phyloP scores from a whole-genome alignment of 2,888 invertebrate species.

The Cyclophora punctaria region DNA sequence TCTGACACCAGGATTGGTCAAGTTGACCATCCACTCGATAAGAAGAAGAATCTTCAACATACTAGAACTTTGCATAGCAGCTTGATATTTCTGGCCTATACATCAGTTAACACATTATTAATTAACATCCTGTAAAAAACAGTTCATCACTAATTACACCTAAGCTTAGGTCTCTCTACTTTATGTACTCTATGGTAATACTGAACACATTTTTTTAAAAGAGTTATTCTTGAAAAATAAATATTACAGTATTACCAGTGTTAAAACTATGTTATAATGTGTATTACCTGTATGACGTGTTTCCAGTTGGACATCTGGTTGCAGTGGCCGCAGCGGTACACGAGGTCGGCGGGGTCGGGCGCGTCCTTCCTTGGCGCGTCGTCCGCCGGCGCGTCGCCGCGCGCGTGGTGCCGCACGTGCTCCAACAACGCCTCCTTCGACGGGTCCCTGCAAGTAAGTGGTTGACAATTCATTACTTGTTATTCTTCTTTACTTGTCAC shows the following conservation, averaged over 20 bases:
- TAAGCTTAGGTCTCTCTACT: too few relatives aligned
- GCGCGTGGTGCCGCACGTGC: slow-evolving; percentile 64
- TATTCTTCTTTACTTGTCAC: neutral
- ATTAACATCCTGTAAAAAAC: too few relatives aligned
- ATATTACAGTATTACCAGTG: neutral
- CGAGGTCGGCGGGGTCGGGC: slow-evolving; percentile 60
- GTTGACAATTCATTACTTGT: neutral
- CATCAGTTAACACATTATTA: too few relatives aligned
- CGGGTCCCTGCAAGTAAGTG: slow-evolving; percentile 48
- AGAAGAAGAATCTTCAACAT: too few relatives aligned
- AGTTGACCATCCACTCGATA: too few relatives aligned
- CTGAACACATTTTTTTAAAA: too few relatives aligned
- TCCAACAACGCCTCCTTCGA: slow-evolving; percentile 65
- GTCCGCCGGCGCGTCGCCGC: slow-evolving; percentile 31
- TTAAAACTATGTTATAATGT: neutral
- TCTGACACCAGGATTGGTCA: too few relatives aligned
- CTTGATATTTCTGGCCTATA: too few relatives aligned
- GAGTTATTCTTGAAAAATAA: too few relatives aligned
- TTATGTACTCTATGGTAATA: too few relatives aligned
- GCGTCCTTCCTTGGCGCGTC: slow-evolving; percentile 43
- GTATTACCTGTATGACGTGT: slow-evolving; percentile 85
- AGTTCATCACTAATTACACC: too few relatives aligned
- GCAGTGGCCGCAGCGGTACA: slow-evolving; percentile 85
- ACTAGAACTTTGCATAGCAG: too few relatives aligned
- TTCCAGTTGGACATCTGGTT: slow-evolving; percentile 89